Percentiles rank a stretch among this genome's conserved stretches.
phyloP scores from a whole-genome alignment of 2,113 vertebrate species.

The Forbesichthys agassizii region DNA sequence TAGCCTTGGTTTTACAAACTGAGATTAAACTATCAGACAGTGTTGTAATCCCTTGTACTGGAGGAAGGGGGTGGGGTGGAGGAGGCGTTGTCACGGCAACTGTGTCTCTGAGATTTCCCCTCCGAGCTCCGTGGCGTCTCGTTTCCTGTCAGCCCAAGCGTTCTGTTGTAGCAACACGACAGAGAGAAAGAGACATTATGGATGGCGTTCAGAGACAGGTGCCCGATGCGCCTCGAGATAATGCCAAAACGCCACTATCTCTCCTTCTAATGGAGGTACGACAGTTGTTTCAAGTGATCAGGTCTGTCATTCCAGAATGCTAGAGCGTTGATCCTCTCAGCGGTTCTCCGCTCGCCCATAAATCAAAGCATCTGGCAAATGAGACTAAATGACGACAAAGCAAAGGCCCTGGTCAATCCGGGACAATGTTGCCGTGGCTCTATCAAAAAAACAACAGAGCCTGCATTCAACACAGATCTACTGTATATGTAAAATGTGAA shows the following conservation, averaged over 20 bases:
- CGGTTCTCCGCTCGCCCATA: slow-evolving; percentile 48
- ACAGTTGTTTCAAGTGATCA: slow-evolving; percentile 72
- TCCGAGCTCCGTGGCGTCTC: slow-evolving; percentile 17
- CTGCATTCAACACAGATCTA: slow-evolving; percentile 27
- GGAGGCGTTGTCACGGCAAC: slow-evolving; percentile 4
- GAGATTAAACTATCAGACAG: slow-evolving; percentile 34
- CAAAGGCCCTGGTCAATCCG: slow-evolving; percentile 20
- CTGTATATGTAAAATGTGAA: slow-evolving; percentile 19
- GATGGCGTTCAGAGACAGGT: slow-evolving; percentile 70
- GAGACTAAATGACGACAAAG: slow-evolving; percentile 28
- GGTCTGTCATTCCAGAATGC: slow-evolving; percentile 63
- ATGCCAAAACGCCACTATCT: slow-evolving; percentile 64
- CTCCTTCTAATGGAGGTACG: slow-evolving; percentile 62
- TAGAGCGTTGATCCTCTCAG: slow-evolving; percentile 49
- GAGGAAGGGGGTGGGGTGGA: neutral
- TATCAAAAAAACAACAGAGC: neutral
- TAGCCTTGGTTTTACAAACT: slow-evolving; percentile 37
- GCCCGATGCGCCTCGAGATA: slow-evolving; percentile 70
- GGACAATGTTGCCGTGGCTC: slow-evolving; percentile 26
- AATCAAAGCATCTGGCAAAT: slow-evolving; percentile 50
- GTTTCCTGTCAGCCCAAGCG: slow-evolving; percentile 41
- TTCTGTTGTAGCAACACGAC: slow-evolving; percentile 2
- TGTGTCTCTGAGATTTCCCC: slow-evolving; percentile 19
- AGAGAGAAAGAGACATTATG: slow-evolving; percentile 47
- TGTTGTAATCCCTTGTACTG: slow-evolving; percentile 46